These are phyloP conservation scores for Drosophila antonietae DNA, from an alignment of 2,888 invertebrate genomes.

Conservation along the genomic window DNA sequence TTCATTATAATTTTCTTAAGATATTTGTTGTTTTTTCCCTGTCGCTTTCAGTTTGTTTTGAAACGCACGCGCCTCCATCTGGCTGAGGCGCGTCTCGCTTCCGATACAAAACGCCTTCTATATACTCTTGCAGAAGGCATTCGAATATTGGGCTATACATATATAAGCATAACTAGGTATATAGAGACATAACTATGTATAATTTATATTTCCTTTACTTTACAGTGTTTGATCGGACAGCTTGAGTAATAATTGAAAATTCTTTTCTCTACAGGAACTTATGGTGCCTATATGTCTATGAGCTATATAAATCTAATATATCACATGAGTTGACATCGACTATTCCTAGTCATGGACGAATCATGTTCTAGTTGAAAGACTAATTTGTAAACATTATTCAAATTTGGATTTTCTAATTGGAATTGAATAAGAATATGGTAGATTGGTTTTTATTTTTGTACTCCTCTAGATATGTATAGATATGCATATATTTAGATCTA, in stretches of 20 bases:
- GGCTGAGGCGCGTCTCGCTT: slow-evolving; percentile 9
- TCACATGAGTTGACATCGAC: neutral
- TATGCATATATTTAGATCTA: too few species aligned
- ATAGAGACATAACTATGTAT: neutral
- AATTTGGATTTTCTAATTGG: neutral
- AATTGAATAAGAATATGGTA: neutral
- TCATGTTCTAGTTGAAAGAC: neutral
- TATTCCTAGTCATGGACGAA: neutral
- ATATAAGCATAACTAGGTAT: neutral
- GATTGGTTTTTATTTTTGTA: too few species aligned
- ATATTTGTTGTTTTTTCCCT: slow-evolving; percentile 11
- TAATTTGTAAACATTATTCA: slow-evolving; percentile 6
- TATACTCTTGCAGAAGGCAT: neutral
- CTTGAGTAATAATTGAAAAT: neutral
- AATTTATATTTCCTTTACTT: neutral
- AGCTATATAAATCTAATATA: neutral
- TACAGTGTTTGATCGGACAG: neutral
- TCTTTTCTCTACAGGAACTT: neutral
- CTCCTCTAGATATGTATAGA: too few species aligned
- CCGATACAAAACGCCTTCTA: slow-evolving; percentile 4
- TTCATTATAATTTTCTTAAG: slow-evolving; percentile 2
- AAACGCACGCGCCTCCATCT: slow-evolving; percentile 41
- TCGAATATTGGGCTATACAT: neutral
- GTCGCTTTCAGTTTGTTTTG: slow-evolving; percentile 16
- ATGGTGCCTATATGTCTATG: neutral